Base-by-base conservation (phyloP, 1,140 invertebrate genomes). In the Alviniconcha marisindica region DNA sequence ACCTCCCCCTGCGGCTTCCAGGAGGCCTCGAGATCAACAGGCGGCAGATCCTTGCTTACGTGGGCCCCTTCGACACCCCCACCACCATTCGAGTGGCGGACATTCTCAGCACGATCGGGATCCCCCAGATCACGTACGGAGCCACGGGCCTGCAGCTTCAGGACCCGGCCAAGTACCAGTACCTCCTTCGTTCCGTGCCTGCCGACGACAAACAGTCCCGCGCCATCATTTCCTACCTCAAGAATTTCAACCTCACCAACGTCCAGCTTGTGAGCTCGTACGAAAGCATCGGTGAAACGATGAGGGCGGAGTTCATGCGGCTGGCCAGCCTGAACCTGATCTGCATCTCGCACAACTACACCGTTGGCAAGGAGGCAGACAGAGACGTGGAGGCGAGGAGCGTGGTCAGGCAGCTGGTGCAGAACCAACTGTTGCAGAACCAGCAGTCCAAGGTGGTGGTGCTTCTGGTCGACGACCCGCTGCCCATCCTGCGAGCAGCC, bases 101-200 rank as follows among this genome's bases (percentile, higher is more conserved):
- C 89, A 92, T 95, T 28, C 90, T 96, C 42, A 92, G 94, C 63
- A 91, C 95, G 21, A 94, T 96, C 84, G 93, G 96, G 94, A 96
- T 96, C 86, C 96, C 96, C 0, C 96, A 96, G 94, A 94, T 87
- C 12, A 84, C 71, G 2, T 74, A 66, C 28, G 96, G 96, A 2
- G 96, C 95, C 21, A 96, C 96, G 18, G 95, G 95, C 83, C 94
- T 95, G 31, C 87, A 89, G 56, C 80, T 91, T 2, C 84, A 83
- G 38, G 84, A 92, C 60, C 44, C 60, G 18, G 40, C 76, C 14
- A 88, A 89, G 86, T 97, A 96, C 92, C 95, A 95, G 60, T 96
- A 96, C 87, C 97, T 97, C 93, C 93, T 97, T 82, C 94, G 96
- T 14, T 96, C 97, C 1, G 96, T 97, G n/a, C 96, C 96, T 31